Evolutionary conservation across 2,113 vertebrate species (phyloP).

Genomic region (Anhinga anhinga): DNA sequence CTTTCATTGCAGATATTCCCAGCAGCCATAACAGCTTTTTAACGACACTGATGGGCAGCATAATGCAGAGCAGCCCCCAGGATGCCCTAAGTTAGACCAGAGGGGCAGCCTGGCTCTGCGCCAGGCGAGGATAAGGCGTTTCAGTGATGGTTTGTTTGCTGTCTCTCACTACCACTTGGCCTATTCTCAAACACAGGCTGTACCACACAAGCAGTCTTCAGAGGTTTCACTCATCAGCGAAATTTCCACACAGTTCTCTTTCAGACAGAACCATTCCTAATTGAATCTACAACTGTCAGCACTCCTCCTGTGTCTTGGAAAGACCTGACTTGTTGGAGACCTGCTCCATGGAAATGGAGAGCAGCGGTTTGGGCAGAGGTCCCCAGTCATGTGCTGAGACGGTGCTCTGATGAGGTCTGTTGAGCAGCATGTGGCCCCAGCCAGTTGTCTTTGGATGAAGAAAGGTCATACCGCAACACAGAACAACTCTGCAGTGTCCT

Average conservation of each 20-base stretch:
- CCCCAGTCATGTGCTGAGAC: not conserved
- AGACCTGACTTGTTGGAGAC: not conserved
- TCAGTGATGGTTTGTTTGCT: not conserved
- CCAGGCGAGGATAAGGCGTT: not conserved
- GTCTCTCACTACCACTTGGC: not conserved
- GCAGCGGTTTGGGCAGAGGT: not conserved
- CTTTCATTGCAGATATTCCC: not conserved
- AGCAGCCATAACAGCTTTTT: conserved; percentile 20
- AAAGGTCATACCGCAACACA: not conserved
- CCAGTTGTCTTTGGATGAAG: not conserved
- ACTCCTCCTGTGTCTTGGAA: not conserved
- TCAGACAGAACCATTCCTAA: not conserved
- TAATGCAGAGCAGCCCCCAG: not conserved
- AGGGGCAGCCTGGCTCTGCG: not conserved
- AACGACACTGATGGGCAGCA: conserved; percentile 25
- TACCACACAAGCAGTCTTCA: not conserved
- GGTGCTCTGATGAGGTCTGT: not conserved
- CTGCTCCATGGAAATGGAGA: not conserved
- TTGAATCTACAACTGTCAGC: not conserved
- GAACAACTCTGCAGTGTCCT: not conserved
- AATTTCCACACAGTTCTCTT: not conserved
- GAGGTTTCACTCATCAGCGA: not conserved
- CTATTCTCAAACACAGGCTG: not conserved
- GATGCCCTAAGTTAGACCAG: not conserved
- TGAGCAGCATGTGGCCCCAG: not conserved